Evolutionary conservation across 2,888 invertebrate species (phyloP), one percentile per base, ranked within the genome.

Genomic region (Troides helena): DNA sequence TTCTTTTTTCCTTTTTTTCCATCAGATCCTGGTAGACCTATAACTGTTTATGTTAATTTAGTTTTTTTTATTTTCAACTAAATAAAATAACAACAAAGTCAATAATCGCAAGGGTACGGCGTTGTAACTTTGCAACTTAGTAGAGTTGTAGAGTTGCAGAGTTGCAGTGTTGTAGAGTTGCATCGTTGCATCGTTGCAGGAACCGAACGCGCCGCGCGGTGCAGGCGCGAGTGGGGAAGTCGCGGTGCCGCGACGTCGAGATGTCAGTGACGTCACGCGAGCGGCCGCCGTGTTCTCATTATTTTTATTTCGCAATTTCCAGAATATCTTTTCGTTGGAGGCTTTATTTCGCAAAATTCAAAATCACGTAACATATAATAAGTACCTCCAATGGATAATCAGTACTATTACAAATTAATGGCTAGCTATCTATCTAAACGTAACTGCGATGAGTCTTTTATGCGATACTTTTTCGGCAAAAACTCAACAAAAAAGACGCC

Each of bases 381-480:
- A 46, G 39, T 59, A 53, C 62, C 67, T 62, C 69, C 66, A 65
- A 92, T 92, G 92, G 92, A 92, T 77, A 92, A 90, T 78, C 92
- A 92, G 76, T 92, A 92, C 76, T 92, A 92, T 74, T 92, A 92
- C 75, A 92, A 92, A 75, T 75, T 92, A 67, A 92, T 92, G 92
- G 92, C 92, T 25, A 92, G 87, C 75, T 92, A 92, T 76, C 77
- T 92, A 62, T 92, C 92, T 25, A 92, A 92, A 83, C 83, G 90
- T 64, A 92, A 92, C 81, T 92, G 92, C 77, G 92, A 92, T 81
- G 92, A 92, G 80, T 92, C 92, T 67, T 92, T 92, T 77, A 91
- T 92, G 89, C 85, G 92, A 74, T 92, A 92, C 79, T 92, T 92
- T 77, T 92, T 92, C 73, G 92, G 92, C 57, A 92, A 92, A 77